Conservation (phyloP, 2,113 vertebrate species). For the Pluvianellus socialis region DNA sequence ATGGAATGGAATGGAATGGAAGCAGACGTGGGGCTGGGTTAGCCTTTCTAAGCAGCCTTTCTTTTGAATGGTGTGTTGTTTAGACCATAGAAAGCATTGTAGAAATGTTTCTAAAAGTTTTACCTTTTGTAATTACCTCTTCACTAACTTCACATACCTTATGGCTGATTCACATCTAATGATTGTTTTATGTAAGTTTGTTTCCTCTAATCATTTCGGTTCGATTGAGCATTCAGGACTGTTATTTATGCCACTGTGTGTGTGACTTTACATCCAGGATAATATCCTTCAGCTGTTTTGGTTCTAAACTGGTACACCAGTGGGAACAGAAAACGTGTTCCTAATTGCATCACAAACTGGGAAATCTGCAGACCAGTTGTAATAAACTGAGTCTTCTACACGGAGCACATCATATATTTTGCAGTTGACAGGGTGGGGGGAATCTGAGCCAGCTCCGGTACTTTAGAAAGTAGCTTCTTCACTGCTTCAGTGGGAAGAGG, state of each 20-base stretch:
- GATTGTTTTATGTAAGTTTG: background rate
- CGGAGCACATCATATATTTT: background rate
- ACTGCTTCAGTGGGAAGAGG: background rate
- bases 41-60: background rate
- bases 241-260: background rate
- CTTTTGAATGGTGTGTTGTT: background rate
- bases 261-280: background rate
- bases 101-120: background rate
- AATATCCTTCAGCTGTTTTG: background rate
- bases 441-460: background rate
- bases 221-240: background rate
- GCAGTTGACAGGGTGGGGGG: background rate
- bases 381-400: background rate
- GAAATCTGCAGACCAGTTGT: background rate
- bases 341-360: background rate
- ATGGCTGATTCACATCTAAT: background rate
- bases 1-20: rapidly evolving
- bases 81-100: background rate
- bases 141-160: background rate
- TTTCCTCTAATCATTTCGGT: background rate
- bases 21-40: background rate
- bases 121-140: background rate
- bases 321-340: background rate
- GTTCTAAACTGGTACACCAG: background rate
- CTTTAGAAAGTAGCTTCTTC: background rate